A percentile compares a stretch with the other conserved stretches of the same genome.
Evolutionary conservation across 2,113 vertebrate genomes (phyloP).

Genomic region (Miniopterus natalensis): DNA sequence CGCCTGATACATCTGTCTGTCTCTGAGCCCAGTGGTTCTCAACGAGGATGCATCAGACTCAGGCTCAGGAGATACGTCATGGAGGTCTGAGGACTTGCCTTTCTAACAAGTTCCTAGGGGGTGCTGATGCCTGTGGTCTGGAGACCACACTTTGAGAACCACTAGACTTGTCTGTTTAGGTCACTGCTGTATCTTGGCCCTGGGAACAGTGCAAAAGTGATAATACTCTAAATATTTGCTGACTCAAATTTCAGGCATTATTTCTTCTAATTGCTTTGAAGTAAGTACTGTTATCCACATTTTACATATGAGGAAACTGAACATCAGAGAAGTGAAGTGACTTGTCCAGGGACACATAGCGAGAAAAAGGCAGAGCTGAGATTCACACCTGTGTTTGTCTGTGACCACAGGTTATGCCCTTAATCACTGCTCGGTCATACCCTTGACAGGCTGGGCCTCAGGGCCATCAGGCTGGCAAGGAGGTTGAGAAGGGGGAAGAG

Average conservation of each 20-base stretch:
- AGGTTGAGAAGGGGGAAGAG: neutral
- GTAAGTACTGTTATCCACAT: neutral
- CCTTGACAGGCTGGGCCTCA: neutral
- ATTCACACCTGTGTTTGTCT: neutral
- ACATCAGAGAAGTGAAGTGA: neutral
- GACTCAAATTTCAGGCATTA: neutral
- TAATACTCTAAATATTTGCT: neutral
- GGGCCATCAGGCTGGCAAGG: neutral
- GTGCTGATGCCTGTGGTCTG: neutral
- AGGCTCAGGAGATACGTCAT: neutral
- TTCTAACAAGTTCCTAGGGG: neutral
- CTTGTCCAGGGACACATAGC: neutral
- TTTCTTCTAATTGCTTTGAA: neutral
- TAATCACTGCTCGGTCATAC: neutral
- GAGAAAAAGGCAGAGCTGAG: neutral
- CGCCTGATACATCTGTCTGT: neutral
- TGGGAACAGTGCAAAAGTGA: neutral
- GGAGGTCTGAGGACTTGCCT: neutral
- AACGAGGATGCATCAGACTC: neutral
- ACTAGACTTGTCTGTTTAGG: neutral
- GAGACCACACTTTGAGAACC: neutral
- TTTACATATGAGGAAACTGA: neutral
- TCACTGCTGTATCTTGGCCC: neutral
- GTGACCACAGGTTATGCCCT: neutral
- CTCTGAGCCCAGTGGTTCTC: neutral